Base-by-base conservation (phyloP, 2,113 vertebrate genomes). In the Istiophorus platypterus region DNA sequence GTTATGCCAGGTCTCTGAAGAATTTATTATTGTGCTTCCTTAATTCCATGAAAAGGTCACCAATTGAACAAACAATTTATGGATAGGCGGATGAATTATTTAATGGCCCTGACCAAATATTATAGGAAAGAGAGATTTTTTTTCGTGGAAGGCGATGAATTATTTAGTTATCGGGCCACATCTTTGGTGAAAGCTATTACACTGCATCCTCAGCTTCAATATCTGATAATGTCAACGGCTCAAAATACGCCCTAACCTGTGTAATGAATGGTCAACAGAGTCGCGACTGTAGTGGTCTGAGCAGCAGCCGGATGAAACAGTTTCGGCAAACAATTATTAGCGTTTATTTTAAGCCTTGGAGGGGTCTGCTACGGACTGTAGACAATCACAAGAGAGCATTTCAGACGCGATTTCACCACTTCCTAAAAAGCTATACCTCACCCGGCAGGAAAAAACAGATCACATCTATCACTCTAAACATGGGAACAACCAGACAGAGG, bases 51-150 rank as follows among this genome's bases (percentile, higher is more conserved):
- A 85, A 92, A 94, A 93, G 93, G 93, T 93, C 92, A 91, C 72
- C 61, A 63, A 90, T 89, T 92, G 88, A 88, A 89, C 90, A 92
- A 94, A 94, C 92, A 92, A 88, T 93, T 90, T 93, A 92, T 81
- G 80, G 84, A 89, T 80, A 20, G 91, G 65, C 2, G 61, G 79
- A 83, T 94, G 80, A 90, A 93, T 92, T 90, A 94, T 94, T 93
- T 88, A 94, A 92, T 73, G 87, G 77, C 77, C 54, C 76, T 57
- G 81, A 78, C 78, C 86, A 92, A 93, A 92, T 92, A 92, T 92
- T 91, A 92, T 67, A 77, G 88, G 73, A 88, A 87, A 47, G 75
- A 86, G 63, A 88, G 65, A 42, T 63, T 51, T 76, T 39, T 72
- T 68, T 87, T 66, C 51, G n/a, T 63, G 81, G 88, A 87, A 79